Conservation (phyloP, 2,113 vertebrate genomes). For the Ceyx melanurus region DNA sequence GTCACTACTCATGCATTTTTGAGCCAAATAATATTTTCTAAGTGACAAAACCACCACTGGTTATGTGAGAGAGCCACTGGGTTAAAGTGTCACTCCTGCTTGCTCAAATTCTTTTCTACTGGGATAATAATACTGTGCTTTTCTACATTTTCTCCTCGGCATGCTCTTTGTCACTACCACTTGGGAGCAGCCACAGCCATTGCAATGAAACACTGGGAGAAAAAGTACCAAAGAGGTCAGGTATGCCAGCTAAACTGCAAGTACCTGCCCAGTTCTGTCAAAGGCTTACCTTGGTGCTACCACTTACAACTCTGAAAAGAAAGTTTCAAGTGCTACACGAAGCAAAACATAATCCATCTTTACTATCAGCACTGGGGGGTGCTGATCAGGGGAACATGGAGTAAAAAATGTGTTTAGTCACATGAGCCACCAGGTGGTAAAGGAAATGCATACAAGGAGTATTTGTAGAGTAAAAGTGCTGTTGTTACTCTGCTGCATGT, state of each 20-base stretch:
- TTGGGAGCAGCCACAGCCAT: background rate
- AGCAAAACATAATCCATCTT: background rate
- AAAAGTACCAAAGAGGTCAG: accelerated
- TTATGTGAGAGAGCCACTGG: too few species aligned
- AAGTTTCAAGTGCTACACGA: background rate
- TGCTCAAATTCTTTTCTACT: background rate
- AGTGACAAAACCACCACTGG: background rate
- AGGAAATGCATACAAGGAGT: background rate
- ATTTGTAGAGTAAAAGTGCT: background rate
- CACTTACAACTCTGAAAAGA: background rate
- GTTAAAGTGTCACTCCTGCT: background rate
- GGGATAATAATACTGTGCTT: background rate
- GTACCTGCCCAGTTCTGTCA: background rate
- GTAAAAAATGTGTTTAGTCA: background rate
- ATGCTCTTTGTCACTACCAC: background rate
- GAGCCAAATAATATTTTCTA: background rate
- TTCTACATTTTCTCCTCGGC: background rate
- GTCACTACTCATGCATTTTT: background rate
- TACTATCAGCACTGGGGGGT: background rate
- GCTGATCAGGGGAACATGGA: background rate
- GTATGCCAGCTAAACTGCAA: background rate
- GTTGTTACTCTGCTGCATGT: background rate
- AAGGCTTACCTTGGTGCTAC: background rate
- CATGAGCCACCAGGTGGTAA: background rate
- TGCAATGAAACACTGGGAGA: background rate